Evolutionary conservation across 2,888 invertebrate species (phyloP).

Genomic region (Cosmorhoe ocellata): DNA sequence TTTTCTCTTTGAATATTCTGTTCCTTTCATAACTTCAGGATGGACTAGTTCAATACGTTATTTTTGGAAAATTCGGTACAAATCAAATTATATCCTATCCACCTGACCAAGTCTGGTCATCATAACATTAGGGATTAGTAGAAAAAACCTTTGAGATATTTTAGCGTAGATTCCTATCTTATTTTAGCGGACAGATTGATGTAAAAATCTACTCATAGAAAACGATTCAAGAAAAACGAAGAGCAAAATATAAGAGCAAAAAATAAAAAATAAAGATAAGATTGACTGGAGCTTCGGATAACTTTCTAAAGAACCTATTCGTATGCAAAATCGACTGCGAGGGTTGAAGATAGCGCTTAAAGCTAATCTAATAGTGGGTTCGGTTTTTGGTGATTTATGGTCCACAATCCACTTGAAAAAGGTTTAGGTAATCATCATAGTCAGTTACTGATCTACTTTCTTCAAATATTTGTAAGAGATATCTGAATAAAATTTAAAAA

Average conservation of each 20-base stretch:
- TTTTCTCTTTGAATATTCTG: background rate
- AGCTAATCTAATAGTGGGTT: conserved; percentile 31
- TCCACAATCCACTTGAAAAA: conserved; percentile 17
- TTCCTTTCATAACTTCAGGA: background rate
- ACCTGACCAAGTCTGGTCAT: too few relatives aligned
- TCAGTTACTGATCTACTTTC: too few relatives aligned
- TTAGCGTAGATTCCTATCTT: too few relatives aligned
- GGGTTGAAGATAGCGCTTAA: conserved; percentile 21
- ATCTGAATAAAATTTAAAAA: too few relatives aligned
- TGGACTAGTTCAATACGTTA: background rate
- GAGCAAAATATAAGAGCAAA: too few relatives aligned
- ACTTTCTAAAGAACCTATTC: background rate
- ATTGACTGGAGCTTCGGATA: conserved; percentile 6
- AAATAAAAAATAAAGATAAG: conserved; percentile 5
- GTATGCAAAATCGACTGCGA: conserved; percentile 25
- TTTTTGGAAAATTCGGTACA: background rate
- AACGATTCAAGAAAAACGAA: too few relatives aligned
- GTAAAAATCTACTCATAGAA: too few relatives aligned
- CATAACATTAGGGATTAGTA: too few relatives aligned
- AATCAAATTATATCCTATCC: too few relatives aligned
- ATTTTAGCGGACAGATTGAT: too few relatives aligned
- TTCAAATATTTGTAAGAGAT: too few relatives aligned
- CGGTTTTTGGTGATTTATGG: conserved; percentile 28
- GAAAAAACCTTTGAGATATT: too few relatives aligned
- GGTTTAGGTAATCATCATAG: conserved; percentile 8